A percentile compares a stretch with the other conserved stretches of the same genome.
Evolutionary conservation across 2,888 invertebrate species (phyloP).

Genomic region (Automeris io): DNA sequence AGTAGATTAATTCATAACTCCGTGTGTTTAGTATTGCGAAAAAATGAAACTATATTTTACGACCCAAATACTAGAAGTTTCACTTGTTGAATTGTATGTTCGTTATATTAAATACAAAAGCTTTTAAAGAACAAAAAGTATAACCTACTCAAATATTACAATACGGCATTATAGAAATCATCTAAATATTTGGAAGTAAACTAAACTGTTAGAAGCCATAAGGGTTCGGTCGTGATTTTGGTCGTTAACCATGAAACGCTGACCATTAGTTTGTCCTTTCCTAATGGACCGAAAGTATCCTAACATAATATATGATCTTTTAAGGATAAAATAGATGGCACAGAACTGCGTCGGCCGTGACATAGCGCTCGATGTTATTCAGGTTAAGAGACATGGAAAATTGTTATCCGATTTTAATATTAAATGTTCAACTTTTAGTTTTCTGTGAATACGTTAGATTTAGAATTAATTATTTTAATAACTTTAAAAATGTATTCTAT

Average conservation of each 20-base stretch:
- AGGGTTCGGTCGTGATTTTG: constrained; percentile 26
- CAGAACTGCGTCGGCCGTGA: neutral
- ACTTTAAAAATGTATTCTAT: neutral
- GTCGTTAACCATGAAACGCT: constrained; percentile 24
- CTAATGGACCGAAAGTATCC: constrained; percentile 26
- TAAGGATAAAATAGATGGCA: constrained; percentile 14
- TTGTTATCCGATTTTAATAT: neutral
- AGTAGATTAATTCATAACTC: no score
- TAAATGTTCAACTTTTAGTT: neutral
- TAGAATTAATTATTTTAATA: neutral
- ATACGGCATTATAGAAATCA: neutral
- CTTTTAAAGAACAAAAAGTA: neutral
- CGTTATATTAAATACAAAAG: neutral
- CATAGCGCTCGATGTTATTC: neutral
- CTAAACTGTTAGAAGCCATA: neutral
- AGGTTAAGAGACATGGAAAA: neutral
- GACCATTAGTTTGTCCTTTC: constrained; percentile 26
- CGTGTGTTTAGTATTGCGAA: no score
- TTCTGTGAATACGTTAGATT: neutral
- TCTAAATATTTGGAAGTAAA: constrained; percentile 13
- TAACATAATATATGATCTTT: constrained; percentile 19
- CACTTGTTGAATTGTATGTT: no score
- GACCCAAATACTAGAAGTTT: no score
- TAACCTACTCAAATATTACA: neutral
- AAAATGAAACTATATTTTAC: no score